Evolutionary conservation across 1,140 invertebrate genomes (phyloP).

Genomic region (Oryzaephilus surinamensis): DNA sequence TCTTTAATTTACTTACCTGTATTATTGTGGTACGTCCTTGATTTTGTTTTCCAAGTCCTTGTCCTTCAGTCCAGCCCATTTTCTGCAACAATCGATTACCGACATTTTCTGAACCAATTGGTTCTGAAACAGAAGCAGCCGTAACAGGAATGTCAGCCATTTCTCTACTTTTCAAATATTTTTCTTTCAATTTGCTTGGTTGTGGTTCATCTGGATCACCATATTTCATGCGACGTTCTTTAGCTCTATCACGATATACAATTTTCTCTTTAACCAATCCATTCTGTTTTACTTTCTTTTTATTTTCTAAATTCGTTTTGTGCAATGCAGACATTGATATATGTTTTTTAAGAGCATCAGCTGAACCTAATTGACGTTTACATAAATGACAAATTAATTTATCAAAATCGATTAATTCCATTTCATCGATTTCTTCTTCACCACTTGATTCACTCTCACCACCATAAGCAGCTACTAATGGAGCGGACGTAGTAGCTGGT

Average conservation of each 20-base stretch:
- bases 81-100: conserved; percentile 91
- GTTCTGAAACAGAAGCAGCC: conserved; percentile 35
- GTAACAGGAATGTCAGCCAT: conserved; percentile 29
- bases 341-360: conserved; percentile 83
- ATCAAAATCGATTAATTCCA: conserved; percentile 67
- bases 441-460: conserved; percentile 47
- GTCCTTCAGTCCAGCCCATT: conserved; percentile 97
- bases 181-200: conserved; percentile 58
- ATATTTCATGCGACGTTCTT: conserved; percentile 89
- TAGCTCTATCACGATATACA: conserved; percentile 81
- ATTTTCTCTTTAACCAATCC: conserved; percentile 34
- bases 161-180: conserved; percentile 37
- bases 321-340: conserved; percentile 90
- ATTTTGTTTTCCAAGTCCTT: conserved; percentile 84
- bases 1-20: conserved; percentile 47
- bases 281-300: conserved; percentile 20
- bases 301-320: conserved; percentile 74
- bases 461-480: conserved; percentile 68
- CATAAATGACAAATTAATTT: conserved; percentile 93
- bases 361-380: conserved; percentile 86
- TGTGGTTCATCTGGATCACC: conserved; percentile 76
- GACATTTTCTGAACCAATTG: conserved; percentile 77
- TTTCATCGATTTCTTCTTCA: conserved; percentile 46
- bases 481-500: conserved; percentile 19
- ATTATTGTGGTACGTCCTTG: conserved; percentile 91